A percentile compares a stretch with the other conserved stretches of the same genome.
phyloP scores from a whole-genome alignment of 2,113 vertebrate genomes.

The Hemibates koningsi region DNA sequence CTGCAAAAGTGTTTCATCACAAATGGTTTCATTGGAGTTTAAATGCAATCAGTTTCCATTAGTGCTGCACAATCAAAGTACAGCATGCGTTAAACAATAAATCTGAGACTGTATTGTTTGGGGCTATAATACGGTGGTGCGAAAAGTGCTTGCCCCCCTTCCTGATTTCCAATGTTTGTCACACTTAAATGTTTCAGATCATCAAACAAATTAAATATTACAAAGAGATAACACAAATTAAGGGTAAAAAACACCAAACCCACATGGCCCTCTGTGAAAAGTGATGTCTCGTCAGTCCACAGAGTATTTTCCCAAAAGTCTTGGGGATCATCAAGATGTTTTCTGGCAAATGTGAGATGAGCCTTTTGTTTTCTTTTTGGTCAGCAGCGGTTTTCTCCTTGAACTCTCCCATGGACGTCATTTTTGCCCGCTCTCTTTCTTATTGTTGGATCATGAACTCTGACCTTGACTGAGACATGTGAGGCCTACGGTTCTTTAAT shows the following conservation, averaged over 20 bases:
- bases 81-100: neutral
- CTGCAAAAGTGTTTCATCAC: neutral
- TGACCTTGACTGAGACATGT: rapidly evolving
- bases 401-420: neutral
- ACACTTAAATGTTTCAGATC: neutral
- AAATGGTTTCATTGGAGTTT: neutral
- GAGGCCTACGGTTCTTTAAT: neutral
- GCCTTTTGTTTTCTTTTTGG: neutral
- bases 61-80: neutral
- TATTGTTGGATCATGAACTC: neutral
- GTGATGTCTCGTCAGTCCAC: neutral
- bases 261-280: neutral
- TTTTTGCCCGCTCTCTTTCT: neutral
- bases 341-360: neutral
- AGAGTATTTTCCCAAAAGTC: neutral
- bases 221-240: neutral
- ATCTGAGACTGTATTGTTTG: neutral
- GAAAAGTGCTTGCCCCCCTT: neutral
- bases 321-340: neutral
- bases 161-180: neutral
- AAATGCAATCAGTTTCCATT: neutral
- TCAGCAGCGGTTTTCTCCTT: neutral
- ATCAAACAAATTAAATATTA: neutral
- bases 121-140: neutral
- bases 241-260: neutral